Percentiles rank a stretch among this genome's conserved stretches.
Evolutionary conservation across 2,888 invertebrate genomes (phyloP).

Genomic region (Lepidocyrtinus sp.): DNA sequence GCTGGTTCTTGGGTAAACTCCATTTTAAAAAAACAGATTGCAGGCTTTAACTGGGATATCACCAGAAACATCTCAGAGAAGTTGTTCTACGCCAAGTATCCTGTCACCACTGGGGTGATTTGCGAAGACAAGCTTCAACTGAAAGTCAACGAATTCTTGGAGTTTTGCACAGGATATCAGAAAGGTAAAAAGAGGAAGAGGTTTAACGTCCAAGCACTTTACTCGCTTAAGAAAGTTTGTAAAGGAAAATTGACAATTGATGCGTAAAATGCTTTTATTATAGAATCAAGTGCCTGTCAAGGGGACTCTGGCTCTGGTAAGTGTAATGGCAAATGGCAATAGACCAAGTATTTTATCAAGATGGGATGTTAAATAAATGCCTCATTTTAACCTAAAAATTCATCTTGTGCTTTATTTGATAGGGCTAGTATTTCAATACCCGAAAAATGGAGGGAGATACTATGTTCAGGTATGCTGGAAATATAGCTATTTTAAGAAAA

Average conservation of each 20-base stretch:
- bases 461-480: slow-evolving; percentile 46
- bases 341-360: background rate
- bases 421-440: slow-evolving; percentile 51
- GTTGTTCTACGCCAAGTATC: slow-evolving; percentile 54
- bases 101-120: slow-evolving; percentile 41
- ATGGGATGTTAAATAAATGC: background rate
- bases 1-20: background rate
- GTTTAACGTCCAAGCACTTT: background rate
- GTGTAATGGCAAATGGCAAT: background rate
- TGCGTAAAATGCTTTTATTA: background rate
- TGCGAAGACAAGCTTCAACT: slow-evolving; percentile 54
- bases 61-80: slow-evolving; percentile 58
- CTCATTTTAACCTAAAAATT: no score
- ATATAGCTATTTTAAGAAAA: no score
- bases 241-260: background rate
- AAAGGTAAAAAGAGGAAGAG: slow-evolving; percentile 40
- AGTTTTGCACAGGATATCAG: slow-evolving; percentile 62
- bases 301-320: slow-evolving; percentile 49
- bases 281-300: slow-evolving; percentile 51
- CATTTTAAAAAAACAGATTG: slow-evolving; percentile 55
- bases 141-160: slow-evolving; percentile 61
- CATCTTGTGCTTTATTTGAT: no score
- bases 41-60: slow-evolving; percentile 62
- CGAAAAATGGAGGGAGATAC: slow-evolving; percentile 39
- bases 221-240: background rate